Conservation (phyloP, 2,113 vertebrate species). For the Murina feae region DNA sequence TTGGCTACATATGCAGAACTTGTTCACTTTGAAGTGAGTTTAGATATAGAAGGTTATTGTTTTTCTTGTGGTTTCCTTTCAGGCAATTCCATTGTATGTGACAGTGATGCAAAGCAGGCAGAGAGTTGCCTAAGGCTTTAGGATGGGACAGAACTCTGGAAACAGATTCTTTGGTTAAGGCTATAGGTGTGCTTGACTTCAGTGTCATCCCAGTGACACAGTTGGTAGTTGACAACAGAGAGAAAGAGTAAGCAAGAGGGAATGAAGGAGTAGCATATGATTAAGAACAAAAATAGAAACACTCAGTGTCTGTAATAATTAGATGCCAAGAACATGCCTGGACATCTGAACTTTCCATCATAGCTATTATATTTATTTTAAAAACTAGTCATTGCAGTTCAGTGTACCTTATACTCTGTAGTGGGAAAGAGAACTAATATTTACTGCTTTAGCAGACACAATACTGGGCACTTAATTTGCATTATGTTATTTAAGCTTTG, state of each 20-base stretch:
- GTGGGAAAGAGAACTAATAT: not conserved
- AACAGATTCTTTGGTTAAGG: not conserved
- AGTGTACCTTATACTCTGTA: not conserved
- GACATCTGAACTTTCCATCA: not conserved
- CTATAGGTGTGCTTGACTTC: not conserved
- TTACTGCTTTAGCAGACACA: slow-evolving; percentile 8
- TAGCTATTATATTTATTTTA: slow-evolving; percentile 15
- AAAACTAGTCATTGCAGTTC: not conserved
- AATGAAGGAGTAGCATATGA: not conserved
- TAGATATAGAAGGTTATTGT: slow-evolving; percentile 44
- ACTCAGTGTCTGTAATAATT: not conserved
- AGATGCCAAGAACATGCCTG: not conserved
- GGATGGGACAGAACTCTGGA: not conserved
- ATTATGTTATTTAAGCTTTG: slow-evolving; percentile 21
- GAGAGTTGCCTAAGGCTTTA: slow-evolving; percentile 8
- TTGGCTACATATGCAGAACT: slow-evolving; percentile 31
- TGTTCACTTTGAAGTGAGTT: slow-evolving; percentile 66
- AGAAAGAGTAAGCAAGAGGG: slow-evolving; percentile 28
- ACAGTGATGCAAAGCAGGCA: slow-evolving; percentile 34
- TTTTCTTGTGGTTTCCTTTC: slow-evolving; percentile 70
- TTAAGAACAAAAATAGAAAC: slow-evolving; percentile 43
- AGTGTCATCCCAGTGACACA: not conserved
- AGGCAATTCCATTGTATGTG: slow-evolving; percentile 24
- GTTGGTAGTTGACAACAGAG: not conserved
- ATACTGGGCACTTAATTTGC: not conserved